Base-by-base conservation (phyloP, 2,113 vertebrate species). In the Hemicordylus capensis region DNA sequence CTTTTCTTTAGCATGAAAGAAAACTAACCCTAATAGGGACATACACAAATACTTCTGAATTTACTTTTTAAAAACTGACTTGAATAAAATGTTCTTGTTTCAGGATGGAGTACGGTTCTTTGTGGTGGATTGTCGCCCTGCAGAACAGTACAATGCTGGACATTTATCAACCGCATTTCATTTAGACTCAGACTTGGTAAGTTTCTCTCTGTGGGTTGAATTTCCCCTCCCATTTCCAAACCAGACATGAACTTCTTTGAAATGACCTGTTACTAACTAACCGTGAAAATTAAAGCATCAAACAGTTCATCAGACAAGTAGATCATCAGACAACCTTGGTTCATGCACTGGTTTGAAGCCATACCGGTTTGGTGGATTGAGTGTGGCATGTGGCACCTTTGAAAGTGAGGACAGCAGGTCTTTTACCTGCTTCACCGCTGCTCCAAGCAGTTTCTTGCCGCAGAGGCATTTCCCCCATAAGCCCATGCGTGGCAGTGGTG, bases 91-190 rank as follows among this genome's bases (percentile, higher is more conserved):
- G 4, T 69, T 88, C 84, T 87, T 91, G 42, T 95, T 93, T 85
- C 89, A 99, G 99, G 98, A 99, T 79, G 98, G 98, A 80, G 98
- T 99, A 6, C 97, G 99, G 5, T 99, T 99, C 95, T 99, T 99
- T 86, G 99, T 99, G 85, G 98, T 99, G 92, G 99, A 99, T 89
- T 99, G 99, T 91, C 97, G 99, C 85, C 99, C 99, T 92, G 98
- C 99, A 22, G 99, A 99, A 93, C 99, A 99, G 93, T 99, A 99
- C 94, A 99, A 99, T 73, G 97, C 99, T 82, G 99, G 99, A 0
- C 99, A 99, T 91, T 96, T 99, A 90, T 98, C 98, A 86, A 99
- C 99, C 31, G 99, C 99, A 12, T 99, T 99, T 95, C 99, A 99
- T 91, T 96, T 99, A 95, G 99, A 99, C 94, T 99, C 98, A 0